These are phyloP conservation scores for Ramphastos sulfuratus DNA, from an alignment of 2,113 vertebrate genomes.

Conservation along the genomic window DNA sequence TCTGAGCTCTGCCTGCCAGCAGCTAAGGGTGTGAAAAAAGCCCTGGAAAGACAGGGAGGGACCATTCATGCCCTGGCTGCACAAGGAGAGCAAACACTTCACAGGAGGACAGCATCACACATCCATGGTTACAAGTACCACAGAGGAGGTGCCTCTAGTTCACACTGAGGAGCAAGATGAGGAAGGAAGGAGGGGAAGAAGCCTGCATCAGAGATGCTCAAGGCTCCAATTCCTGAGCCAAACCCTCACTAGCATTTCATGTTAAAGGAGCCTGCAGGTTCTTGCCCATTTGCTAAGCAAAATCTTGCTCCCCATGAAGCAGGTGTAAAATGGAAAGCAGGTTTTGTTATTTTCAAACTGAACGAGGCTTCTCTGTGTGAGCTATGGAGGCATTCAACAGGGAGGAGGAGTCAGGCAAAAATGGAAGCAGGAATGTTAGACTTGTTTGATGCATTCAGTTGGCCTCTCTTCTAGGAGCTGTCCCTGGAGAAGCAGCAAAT, in stretches of 20 bases:
- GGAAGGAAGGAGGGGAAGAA: background rate
- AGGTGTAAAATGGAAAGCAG: background rate
- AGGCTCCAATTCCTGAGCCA: background rate
- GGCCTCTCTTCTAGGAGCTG: constrained; percentile 80
- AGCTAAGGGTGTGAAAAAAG: background rate
- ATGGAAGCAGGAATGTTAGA: background rate
- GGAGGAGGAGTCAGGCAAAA: background rate
- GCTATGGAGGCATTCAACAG: background rate
- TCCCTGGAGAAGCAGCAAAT: constrained; percentile 91
- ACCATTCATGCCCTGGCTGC: background rate
- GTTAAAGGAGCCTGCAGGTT: background rate
- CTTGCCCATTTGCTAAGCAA: accelerated
- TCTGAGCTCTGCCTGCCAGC: background rate
- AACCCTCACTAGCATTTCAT: background rate
- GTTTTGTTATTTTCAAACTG: background rate
- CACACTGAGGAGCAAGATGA: background rate
- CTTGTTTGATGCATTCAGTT: background rate
- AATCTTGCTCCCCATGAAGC: background rate
- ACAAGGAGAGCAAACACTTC: background rate
- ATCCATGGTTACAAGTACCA: background rate
- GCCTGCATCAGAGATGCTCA: background rate
- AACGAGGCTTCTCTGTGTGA: background rate
- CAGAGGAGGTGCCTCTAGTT: background rate
- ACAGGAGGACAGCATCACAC: background rate
- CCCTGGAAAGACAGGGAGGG: background rate